Evolutionary conservation across 1,140 invertebrate genomes (phyloP).

Genomic region (Thaumetopoea pityocampa): DNA sequence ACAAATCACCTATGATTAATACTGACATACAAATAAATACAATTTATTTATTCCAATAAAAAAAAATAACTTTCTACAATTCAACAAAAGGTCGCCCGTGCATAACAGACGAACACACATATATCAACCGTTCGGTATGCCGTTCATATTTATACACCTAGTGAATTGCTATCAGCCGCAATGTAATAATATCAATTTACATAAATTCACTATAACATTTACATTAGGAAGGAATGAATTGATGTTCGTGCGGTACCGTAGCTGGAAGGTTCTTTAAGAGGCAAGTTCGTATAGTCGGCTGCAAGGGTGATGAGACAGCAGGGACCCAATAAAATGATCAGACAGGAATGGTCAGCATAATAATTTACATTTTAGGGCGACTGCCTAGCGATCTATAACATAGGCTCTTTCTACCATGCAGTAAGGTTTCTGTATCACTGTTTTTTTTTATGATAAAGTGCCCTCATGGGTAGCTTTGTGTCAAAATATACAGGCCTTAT

Average conservation of each 20-base stretch:
- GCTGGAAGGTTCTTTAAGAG: conserved; percentile 15
- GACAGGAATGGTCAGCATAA: conserved; percentile 5
- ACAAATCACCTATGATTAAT: conserved; percentile 15
- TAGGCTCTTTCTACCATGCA: no score
- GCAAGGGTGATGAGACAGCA: conserved; percentile 4
- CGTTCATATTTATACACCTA: conserved; percentile 60
- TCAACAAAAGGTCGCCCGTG: conserved; percentile 33
- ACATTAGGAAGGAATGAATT: conserved; percentile 72
- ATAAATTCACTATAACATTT: conserved; percentile 75
- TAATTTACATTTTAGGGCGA: conserved; percentile 11
- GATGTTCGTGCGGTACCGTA: conserved; percentile 34
- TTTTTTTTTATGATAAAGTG: no score
- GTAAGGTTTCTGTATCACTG: no score
- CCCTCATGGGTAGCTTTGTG: no score
- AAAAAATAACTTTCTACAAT: conserved; percentile 33
- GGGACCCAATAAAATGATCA: conserved; percentile 7
- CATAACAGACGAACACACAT: conserved; percentile 39
- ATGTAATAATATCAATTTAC: conserved; percentile 72
- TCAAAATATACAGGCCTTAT: no score
- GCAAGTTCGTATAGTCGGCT: conserved; percentile 5
- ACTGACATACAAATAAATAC: conserved; percentile 13
- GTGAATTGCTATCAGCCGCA: conserved; percentile 64
- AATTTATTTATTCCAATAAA: conserved; percentile 28
- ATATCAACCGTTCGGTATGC: conserved; percentile 40
- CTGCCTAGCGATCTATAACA: conserved; percentile 7